Evolutionary conservation across 2,797 vertebrate species (phyloP).

Genomic region (Fringilla coelebs): DNA sequence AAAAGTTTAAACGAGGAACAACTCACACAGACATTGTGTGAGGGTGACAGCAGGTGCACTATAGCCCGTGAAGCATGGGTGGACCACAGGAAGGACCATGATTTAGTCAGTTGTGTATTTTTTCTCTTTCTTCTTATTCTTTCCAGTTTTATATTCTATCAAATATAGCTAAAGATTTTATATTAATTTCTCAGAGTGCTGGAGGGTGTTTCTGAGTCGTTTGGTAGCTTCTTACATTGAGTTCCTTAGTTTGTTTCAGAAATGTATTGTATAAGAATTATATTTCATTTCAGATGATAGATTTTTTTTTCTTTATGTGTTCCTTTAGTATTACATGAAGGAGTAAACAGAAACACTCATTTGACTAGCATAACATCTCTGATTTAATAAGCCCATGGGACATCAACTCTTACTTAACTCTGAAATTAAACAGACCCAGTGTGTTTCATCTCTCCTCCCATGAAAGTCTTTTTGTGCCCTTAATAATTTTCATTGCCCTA

Average conservation of each 20-base stretch:
- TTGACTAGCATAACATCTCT: neutral
- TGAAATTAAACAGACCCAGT: neutral
- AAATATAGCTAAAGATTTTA: neutral
- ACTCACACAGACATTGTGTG: neutral
- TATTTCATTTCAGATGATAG: neutral
- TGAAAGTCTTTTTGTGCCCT: neutral
- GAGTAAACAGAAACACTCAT: neutral
- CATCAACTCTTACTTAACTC: neutral
- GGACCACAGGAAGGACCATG: neutral
- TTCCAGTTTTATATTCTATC: neutral
- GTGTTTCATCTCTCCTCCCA: neutral
- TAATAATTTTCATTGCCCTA: constrained; percentile 8
- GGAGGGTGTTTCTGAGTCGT: neutral
- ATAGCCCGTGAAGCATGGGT: neutral
- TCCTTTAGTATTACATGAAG: neutral
- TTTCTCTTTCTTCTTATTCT: neutral
- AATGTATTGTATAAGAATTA: neutral
- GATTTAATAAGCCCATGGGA: neutral
- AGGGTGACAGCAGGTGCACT: neutral
- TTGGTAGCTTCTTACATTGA: neutral
- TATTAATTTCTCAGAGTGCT: neutral
- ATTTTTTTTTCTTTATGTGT: neutral
- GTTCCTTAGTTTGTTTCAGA: neutral
- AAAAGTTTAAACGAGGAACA: neutral
- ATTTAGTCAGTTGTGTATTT: neutral